phyloP scores from a whole-genome alignment of 2,797 vertebrate genomes.

The Sarcophilus harrisii region DNA sequence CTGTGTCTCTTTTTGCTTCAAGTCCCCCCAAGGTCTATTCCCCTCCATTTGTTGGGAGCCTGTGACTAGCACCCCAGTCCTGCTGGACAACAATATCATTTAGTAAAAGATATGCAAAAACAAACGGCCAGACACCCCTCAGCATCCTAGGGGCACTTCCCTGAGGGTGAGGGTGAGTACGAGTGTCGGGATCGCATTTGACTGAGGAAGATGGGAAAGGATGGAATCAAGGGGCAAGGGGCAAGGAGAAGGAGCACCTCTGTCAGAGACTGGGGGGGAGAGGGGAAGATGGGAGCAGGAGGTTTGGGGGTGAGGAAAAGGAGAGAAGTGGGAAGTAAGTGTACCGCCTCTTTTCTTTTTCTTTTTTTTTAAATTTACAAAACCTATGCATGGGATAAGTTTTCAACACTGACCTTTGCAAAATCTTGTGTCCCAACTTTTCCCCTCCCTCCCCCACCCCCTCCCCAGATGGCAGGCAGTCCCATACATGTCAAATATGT shows the following conservation, averaged over 20 bases:
- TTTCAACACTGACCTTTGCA: too few relatives aligned
- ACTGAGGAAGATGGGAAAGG: neutral
- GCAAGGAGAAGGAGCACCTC: neutral
- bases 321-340: neutral
- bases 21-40: neutral
- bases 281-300: neutral
- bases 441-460: too few relatives aligned
- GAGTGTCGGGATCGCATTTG: too few relatives aligned
- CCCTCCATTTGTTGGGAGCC: neutral
- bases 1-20: neutral
- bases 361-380: too few relatives aligned
- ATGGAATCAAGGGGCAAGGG: too few relatives aligned
- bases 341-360: too few relatives aligned
- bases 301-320: neutral
- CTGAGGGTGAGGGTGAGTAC: neutral
- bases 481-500: too few relatives aligned
- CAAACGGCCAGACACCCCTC: neutral
- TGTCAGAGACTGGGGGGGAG: neutral
- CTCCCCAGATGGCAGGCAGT: too few relatives aligned
- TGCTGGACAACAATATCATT: neutral
- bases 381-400: too few relatives aligned
- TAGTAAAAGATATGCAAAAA: neutral
- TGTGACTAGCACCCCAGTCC: neutral
- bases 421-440: too few relatives aligned
- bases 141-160: neutral